phyloP scores from a whole-genome alignment of 2,888 invertebrate genomes.

The Tortricodes alternella region DNA sequence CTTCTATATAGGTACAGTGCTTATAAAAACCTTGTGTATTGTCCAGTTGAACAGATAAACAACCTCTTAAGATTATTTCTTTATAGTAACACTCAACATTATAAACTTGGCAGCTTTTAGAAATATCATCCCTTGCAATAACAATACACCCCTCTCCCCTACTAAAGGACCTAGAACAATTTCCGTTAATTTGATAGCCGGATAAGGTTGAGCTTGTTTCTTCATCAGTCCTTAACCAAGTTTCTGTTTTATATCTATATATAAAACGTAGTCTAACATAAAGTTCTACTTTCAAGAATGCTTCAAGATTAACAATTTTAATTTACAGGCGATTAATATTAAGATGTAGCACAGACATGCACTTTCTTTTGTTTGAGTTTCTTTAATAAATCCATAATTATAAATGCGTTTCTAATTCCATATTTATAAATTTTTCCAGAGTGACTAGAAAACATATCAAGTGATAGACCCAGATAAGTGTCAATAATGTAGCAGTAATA shows the following conservation, averaged over 20 bases:
- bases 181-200: neutral
- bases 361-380: neutral
- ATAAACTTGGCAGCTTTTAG: neutral
- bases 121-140: neutral
- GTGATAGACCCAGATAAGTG: too few species aligned
- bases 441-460: too few species aligned
- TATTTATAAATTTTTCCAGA: too few species aligned
- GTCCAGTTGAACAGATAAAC: neutral
- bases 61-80: neutral
- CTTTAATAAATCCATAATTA: too few species aligned
- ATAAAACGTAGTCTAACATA: neutral
- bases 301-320: neutral
- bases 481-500: too few species aligned
- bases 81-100: neutral
- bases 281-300: neutral
- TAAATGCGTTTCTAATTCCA: too few species aligned
- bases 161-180: neutral
- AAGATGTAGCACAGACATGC: neutral
- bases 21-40: neutral
- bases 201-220: neutral
- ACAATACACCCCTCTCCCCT: neutral
- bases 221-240: neutral
- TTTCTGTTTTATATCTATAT: neutral
- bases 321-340: neutral
- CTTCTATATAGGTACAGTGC: conserved; percentile 6